These are phyloP conservation scores for Standfussiana lucernea DNA, from an alignment of 2,888 invertebrate species.

Conservation along the genomic window DNA sequence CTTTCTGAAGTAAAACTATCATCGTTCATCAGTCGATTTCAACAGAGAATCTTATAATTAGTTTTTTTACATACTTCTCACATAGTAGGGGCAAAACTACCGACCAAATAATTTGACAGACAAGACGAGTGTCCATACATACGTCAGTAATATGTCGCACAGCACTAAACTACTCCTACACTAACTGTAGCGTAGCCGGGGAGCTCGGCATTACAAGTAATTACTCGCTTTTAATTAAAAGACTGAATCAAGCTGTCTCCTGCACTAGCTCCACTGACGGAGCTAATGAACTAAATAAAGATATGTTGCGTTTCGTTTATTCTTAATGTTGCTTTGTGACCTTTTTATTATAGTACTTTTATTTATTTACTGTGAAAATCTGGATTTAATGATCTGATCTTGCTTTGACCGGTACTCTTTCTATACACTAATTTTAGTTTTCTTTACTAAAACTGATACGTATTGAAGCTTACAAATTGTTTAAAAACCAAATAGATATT, in stretches of 20 bases:
- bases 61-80: neutral
- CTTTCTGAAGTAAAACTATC: neutral
- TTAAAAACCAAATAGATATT: neutral
- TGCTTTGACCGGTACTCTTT: neutral
- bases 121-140: constrained; percentile 34
- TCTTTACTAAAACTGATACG: neutral
- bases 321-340: constrained; percentile 22
- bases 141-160: constrained; percentile 37
- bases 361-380: neutral
- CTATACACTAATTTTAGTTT: neutral
- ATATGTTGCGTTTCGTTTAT: constrained; percentile 44
- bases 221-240: constrained; percentile 69
- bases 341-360: constrained; percentile 21
- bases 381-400: neutral
- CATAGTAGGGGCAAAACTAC: constrained; percentile 23
- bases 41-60: neutral
- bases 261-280: constrained; percentile 55
- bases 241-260: constrained; percentile 64
- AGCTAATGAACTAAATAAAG: constrained; percentile 59
- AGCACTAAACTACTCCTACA: constrained; percentile 7
- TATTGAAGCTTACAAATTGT: neutral
- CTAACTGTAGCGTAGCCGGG: constrained; percentile 31
- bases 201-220: constrained; percentile 63
- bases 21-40: neutral
- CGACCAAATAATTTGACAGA: constrained; percentile 36